These are phyloP conservation scores for Manis javanica DNA, from an alignment of 2,797 vertebrate genomes.

Conservation along the genomic window DNA sequence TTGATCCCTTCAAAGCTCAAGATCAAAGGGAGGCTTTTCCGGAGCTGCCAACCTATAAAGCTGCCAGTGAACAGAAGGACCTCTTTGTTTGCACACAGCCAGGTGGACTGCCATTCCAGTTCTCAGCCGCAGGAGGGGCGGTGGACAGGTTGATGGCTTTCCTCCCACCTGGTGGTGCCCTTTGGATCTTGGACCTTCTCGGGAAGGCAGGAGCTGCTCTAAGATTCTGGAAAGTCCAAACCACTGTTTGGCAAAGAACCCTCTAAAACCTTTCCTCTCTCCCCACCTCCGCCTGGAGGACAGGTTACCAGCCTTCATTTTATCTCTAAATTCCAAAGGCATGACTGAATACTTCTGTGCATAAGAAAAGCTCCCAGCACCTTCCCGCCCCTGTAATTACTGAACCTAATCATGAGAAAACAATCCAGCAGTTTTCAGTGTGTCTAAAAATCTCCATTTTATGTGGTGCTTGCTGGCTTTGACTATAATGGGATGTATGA, in stretches of 20 bases:
- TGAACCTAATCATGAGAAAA: background rate
- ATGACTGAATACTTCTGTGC: background rate
- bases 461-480: background rate
- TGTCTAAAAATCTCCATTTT: constrained; percentile 12
- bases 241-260: background rate
- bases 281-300: background rate
- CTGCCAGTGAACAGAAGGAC: constrained; percentile 68
- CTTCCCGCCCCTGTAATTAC: background rate
- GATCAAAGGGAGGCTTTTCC: constrained; percentile 81
- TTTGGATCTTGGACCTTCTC: background rate
- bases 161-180: background rate
- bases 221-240: background rate
- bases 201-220: background rate
- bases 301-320: background rate
- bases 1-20: constrained; percentile 83
- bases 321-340: background rate
- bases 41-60: constrained; percentile 76
- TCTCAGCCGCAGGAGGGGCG: background rate
- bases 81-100: constrained; percentile 69
- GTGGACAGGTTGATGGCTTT: background rate
- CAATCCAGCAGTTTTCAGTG: background rate
- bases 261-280: background rate
- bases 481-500: background rate
- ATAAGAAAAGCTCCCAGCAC: background rate
- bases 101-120: constrained; percentile 63